phyloP scores from a whole-genome alignment of 1,140 invertebrate genomes.

The Acyrthosiphon pisum region DNA sequence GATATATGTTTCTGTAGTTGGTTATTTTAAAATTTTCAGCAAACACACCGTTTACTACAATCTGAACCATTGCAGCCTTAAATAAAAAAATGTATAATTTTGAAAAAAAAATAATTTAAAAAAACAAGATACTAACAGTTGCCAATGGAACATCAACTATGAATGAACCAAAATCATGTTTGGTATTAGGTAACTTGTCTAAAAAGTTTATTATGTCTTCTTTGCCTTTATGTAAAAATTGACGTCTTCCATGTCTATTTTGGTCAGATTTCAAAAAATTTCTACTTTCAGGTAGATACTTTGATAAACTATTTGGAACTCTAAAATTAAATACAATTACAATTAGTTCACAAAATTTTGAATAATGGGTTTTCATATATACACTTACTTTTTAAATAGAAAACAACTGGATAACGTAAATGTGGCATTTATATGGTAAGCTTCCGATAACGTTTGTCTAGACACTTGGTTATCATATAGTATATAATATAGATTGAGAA shows the following conservation, averaged over 20 bases:
- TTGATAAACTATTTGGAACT: neutral
- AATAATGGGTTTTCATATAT: neutral
- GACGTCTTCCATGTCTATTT: neutral
- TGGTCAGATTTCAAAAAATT: constrained; percentile 11
- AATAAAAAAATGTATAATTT: neutral
- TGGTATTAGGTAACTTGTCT: constrained; percentile 41
- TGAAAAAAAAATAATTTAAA: neutral
- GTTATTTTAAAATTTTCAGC: constrained; percentile 23
- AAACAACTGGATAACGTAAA: constrained; percentile 34
- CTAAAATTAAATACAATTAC: constrained; percentile 29
- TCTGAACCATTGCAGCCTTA: constrained; percentile 40
- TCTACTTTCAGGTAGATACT: neutral
- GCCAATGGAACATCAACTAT: constrained; percentile 45
- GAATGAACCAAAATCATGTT: constrained; percentile 41
- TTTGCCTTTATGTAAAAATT: constrained; percentile 13
- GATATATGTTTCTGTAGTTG: neutral
- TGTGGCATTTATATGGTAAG: constrained; percentile 42
- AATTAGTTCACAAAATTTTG: neutral
- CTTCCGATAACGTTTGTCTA: constrained; percentile 26
- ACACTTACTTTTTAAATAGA: neutral
- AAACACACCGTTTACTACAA: constrained; percentile 42
- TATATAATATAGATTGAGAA: constrained; percentile 27
- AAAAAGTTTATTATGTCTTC: constrained; percentile 30
- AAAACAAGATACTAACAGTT: neutral
- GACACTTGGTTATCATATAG: constrained; percentile 30